phyloP scores from a whole-genome alignment of 1,140 invertebrate genomes.

The Phenacoccus solenopsis region DNA sequence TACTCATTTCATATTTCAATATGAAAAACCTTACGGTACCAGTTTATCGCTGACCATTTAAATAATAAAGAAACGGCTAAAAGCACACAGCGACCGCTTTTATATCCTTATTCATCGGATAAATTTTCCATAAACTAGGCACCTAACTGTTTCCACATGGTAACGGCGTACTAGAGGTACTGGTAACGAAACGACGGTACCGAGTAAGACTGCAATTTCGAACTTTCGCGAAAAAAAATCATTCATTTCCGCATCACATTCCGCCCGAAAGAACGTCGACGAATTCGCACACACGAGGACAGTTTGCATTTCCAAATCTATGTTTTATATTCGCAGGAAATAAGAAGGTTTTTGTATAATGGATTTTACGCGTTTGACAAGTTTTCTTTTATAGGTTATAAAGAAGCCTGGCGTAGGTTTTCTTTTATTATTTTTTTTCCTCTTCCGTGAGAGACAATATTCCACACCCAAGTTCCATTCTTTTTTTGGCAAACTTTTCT shows the following conservation, averaged over 20 bases:
- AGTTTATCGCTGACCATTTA: too few relatives aligned
- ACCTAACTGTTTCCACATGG: too few relatives aligned
- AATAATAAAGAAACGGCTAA: too few relatives aligned
- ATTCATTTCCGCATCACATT: not conserved
- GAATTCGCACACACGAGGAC: not conserved
- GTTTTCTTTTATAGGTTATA: not conserved
- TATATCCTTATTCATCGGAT: too few relatives aligned
- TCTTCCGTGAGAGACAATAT: not conserved
- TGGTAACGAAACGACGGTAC: too few relatives aligned
- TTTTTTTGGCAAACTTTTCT: not conserved
- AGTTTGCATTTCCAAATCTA: not conserved
- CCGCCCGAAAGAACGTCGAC: not conserved
- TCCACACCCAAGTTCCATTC: not conserved
- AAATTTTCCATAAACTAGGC: too few relatives aligned
- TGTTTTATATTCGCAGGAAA: not conserved
- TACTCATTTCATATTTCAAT: not conserved
- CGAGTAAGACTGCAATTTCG: too few relatives aligned
- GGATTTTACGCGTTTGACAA: slow-evolving; percentile 1
- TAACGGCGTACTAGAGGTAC: too few relatives aligned
- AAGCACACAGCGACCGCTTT: too few relatives aligned
- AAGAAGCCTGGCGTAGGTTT: not conserved
- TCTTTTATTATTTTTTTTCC: not conserved
- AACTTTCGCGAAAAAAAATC: not conserved
- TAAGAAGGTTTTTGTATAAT: not conserved
- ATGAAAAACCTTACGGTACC: too few relatives aligned